Evolutionary conservation across 1,140 invertebrate species (phyloP).

Genomic region (Pseudobourletiella spinata): DNA sequence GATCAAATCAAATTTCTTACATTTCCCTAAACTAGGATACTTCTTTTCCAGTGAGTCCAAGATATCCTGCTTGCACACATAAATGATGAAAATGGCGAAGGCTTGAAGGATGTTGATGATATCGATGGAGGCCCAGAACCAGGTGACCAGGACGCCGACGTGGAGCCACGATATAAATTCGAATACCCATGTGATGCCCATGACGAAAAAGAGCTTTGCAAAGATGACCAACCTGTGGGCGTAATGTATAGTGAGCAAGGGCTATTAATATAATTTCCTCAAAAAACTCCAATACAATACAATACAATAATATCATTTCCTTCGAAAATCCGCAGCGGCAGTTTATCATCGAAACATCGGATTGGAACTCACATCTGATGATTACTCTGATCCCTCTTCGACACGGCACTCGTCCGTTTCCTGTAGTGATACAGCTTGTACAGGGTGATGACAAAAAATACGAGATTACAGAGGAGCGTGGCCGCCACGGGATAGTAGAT

Average conservation of each 20-base stretch:
- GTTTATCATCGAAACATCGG: too few relatives aligned
- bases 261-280: too few relatives aligned
- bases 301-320: too few relatives aligned
- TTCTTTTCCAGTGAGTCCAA: conserved; percentile 1
- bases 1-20: too few relatives aligned
- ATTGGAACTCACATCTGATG: background rate
- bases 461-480: conserved; percentile 7
- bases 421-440: conserved; percentile 9
- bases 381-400: background rate
- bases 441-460: conserved; percentile 15
- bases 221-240: conserved; percentile 56
- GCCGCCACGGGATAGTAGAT: conserved; percentile 17
- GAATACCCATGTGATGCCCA: conserved; percentile 64
- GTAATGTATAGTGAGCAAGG: too few relatives aligned
- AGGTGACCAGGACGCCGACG: conserved; percentile 5
- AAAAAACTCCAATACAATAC: too few relatives aligned
- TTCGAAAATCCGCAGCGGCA: too few relatives aligned
- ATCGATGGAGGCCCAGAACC: conserved; percentile 41
- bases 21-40: background rate
- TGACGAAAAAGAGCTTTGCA: conserved; percentile 57
- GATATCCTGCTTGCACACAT: conserved; percentile 61
- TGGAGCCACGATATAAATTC: conserved; percentile 50
- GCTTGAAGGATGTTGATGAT: conserved; percentile 74
- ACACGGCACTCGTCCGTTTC: background rate
- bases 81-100: conserved; percentile 76